Conservation (phyloP, 2,797 vertebrate genomes). For the Loriculus beryllinus region DNA sequence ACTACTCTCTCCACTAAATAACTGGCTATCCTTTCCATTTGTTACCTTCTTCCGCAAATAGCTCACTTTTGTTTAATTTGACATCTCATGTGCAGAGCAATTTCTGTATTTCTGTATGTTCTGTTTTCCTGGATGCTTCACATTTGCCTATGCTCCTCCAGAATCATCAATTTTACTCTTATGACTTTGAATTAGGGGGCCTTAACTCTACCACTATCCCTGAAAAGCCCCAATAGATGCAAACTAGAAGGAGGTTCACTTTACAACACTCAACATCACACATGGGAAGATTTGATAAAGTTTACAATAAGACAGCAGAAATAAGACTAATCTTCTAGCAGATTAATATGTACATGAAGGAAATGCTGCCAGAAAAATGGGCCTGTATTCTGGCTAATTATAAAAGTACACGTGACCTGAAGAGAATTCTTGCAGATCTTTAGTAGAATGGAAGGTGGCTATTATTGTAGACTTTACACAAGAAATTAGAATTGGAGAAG, state of each 20-base stretch:
- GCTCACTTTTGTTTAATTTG: background rate
- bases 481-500: background rate
- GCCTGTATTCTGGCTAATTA: background rate
- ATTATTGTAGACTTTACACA: background rate
- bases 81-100: background rate
- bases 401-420: background rate
- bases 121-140: background rate
- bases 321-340: background rate
- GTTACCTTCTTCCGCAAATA: background rate
- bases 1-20: background rate
- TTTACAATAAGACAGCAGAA: background rate
- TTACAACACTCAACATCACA: background rate
- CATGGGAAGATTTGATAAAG: background rate
- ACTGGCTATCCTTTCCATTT: background rate
- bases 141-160: background rate
- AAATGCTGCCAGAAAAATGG: background rate
- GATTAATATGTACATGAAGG: background rate
- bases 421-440: background rate
- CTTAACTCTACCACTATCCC: background rate
- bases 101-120: background rate
- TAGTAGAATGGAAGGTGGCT: background rate
- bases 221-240: background rate
- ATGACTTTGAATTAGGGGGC: background rate
- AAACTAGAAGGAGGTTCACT: background rate
- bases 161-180: background rate